Percentiles rank a stretch among this genome's conserved stretches.
phyloP scores from a whole-genome alignment of 2,888 invertebrate genomes.

The Timandra comae region DNA sequence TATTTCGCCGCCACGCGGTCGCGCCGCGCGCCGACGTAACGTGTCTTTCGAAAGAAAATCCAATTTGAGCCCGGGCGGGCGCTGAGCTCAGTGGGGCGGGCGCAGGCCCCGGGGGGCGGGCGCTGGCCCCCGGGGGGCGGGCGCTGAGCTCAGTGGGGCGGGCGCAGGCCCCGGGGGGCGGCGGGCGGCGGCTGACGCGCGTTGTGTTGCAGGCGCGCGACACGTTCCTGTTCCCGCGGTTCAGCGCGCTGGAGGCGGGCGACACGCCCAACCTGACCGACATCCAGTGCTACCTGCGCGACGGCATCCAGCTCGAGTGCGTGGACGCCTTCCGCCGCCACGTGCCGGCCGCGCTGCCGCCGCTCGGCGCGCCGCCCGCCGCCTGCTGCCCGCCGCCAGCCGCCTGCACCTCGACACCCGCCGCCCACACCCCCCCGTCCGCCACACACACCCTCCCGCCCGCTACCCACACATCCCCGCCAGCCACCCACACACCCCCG shows the following conservation, averaged over 20 bases:
- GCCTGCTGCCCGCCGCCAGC: conserved; percentile 2
- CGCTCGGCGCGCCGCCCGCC: conserved; percentile 6
- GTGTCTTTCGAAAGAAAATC: too few relatives aligned
- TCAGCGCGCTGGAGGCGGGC: conserved; percentile 70
- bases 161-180: background rate
- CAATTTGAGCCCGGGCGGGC: too few relatives aligned
- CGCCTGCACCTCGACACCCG: conserved; percentile 8
- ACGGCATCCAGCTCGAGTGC: conserved; percentile 61
- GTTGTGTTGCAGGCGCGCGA: conserved; percentile 52
- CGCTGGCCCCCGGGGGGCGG: too few relatives aligned
- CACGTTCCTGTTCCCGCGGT: conserved; percentile 70
- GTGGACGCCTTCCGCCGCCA: conserved; percentile 55
- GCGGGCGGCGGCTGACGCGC: conserved; percentile 11
- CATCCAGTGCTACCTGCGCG: conserved; percentile 52
- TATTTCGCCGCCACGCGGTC: too few relatives aligned
- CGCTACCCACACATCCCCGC: conserved; percentile 1
- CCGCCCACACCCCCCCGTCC: conserved; percentile 5
- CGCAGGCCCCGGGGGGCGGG: background rate
- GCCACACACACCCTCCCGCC: conserved; percentile 3
- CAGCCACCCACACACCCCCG: background rate
- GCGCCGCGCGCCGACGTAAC: too few relatives aligned
- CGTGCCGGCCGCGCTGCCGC: conserved; percentile 42
- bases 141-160: too few relatives aligned
- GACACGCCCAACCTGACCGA: conserved; percentile 60
- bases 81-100: too few relatives aligned